Base-by-base conservation (phyloP, 1,140 invertebrate genomes). In the Panagrolaimus sp. region DNA sequence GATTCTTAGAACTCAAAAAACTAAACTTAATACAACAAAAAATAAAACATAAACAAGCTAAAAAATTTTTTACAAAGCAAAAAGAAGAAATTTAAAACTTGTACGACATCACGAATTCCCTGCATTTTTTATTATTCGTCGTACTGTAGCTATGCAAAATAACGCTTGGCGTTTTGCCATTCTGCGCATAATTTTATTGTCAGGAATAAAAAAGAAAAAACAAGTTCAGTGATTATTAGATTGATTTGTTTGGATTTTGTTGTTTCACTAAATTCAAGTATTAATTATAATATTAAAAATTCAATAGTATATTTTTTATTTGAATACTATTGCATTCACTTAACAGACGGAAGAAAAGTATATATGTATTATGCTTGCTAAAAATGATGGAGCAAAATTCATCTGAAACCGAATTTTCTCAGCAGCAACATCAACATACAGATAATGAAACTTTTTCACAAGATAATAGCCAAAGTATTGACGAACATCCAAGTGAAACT, bases 101-200 rank as follows among this genome's bases (percentile, higher is more conserved):
- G 51, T 27, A 27, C 9, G 11, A 57, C 51, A 20, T 57, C n/a
- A 25, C 51, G 20, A 20, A 20, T 57, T 57, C 20, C 51, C 51
- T 57, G 51, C 51, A 57, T 20, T 57, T 27, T 57, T 20, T 27
- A 25, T 57, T 11, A 20, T 20, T 27, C 20, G n/a, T 57, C 51
- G 9, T 20, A 20, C 20, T 27, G 27, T 27, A 27, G 14, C 11
- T 57, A 57, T 27, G 51, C 20, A 25, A 57, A 27, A 57, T 8
- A 57, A 11, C 20, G 51, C 20, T 57, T 57, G 51, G 51, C 51
- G 3, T 57, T 57, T 13, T 57, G 51, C n/a, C 51, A 57, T 57
- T 20, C 14, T 27, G 51, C 51, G 51, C 51, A 4, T 16, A 57
- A 27, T 11, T 27, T 20, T 57, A n/a, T n/a, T n/a, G n/a, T n/a